Percentiles rank a stretch among this genome's conserved stretches.
These are phyloP conservation scores for Leguminivora glycinivorella DNA, from an alignment of 1,140 invertebrate species.

Conservation along the genomic window DNA sequence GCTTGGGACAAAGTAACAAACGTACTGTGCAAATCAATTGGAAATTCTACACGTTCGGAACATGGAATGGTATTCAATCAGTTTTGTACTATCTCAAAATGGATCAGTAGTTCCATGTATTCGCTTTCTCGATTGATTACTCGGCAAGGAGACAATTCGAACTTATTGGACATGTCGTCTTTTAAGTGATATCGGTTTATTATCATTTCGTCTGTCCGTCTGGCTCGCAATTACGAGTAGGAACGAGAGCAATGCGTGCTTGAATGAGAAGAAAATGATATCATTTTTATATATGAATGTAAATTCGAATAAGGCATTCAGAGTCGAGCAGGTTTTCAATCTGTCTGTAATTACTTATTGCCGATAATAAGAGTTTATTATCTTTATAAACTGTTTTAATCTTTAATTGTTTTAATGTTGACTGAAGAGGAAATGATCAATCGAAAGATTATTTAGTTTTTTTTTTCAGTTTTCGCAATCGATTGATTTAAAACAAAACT, in stretches of 20 bases:
- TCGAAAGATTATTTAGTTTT: too few species aligned
- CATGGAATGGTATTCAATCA: slow-evolving; percentile 24
- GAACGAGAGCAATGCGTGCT: too few species aligned
- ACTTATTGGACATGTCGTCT: too few species aligned
- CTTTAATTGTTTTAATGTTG: background rate
- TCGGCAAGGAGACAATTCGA: too few species aligned
- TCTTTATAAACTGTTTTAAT: background rate
- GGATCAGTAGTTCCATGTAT: slow-evolving; percentile 13
- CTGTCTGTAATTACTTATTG: background rate
- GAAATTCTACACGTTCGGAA: background rate
- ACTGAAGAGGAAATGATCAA: background rate
- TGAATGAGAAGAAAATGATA: too few species aligned
- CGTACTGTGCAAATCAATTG: background rate
- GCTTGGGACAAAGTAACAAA: background rate
- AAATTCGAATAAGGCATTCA: too few species aligned
- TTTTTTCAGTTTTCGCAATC: too few species aligned
- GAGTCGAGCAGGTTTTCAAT: background rate
- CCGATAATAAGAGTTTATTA: background rate
- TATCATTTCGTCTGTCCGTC: too few species aligned
- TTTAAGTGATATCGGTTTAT: too few species aligned
- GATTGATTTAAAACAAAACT: too few species aligned
- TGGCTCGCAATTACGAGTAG: too few species aligned
- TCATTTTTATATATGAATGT: too few species aligned
- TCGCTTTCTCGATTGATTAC: slow-evolving; percentile 16
- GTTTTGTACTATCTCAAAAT: slow-evolving; percentile 15